Evolutionary conservation across 2,888 invertebrate genomes (phyloP), one percentile per base, ranked within the genome.

Genomic region (Luffia ferchaultella): DNA sequence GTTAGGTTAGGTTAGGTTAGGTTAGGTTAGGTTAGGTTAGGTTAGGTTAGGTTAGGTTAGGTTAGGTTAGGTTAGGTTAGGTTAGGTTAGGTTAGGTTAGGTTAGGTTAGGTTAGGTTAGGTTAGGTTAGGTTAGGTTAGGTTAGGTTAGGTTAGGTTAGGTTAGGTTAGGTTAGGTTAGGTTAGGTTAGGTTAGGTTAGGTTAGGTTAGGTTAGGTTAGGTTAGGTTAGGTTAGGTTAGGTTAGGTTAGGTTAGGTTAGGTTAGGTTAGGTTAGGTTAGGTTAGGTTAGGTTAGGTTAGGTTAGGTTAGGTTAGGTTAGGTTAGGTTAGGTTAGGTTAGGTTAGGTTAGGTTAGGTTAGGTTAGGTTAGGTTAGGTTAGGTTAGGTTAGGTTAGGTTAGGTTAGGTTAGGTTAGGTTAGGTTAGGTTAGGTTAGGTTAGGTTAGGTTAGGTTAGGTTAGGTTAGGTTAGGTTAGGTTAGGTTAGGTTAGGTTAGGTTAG

Each of bases 161-260:
- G 50, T 44, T 50, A 45, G 42, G 45, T 45, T 50, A 30, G 45
- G 50, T 49, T 49, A 43, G 49, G 49, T 49, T 49, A 43, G 49
- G 49, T 49, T 50, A 50, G 50, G 50, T 50, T 50, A 50, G 50
- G 50, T 50, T 50, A 50, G 49, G 49, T 49, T 49, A 49, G 49
- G 49, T 54, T 46, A 52, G 53, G 56, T 53, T 54, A 52, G 53
- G 54, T 53, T 53, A 50, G 53, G 53, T 53, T 54, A 50, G 53
- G 53, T 52, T 53, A 51, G 53, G 51, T 52, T 57, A 50, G 56
- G 52, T 54, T 56, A 53, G 53, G 55, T 53, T 53, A 53, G 53
- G 55, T 55, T 55, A 49, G 50, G 50, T 46, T 52, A 49, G 52
- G 52, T 50, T 50, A 50, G 50, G 55, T 52, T 55, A 52, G 53